phyloP scores from a whole-genome alignment of 2,113 vertebrate genomes.

The Tauraco erythrolophus region DNA sequence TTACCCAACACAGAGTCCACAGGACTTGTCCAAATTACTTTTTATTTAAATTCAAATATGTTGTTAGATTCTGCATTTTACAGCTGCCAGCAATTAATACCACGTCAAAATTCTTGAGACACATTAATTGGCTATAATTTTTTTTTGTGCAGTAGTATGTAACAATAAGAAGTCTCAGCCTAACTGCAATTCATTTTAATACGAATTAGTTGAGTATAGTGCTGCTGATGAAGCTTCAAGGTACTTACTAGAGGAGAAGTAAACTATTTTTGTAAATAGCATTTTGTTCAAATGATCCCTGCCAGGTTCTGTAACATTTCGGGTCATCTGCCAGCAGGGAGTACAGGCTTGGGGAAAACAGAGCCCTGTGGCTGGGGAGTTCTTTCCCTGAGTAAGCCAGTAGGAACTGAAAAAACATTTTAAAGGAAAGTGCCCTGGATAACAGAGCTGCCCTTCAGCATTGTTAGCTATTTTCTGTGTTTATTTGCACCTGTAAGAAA shows the following conservation, averaged over 20 bases:
- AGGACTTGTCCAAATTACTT: neutral
- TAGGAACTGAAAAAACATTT: neutral
- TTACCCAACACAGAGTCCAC: neutral
- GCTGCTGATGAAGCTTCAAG: neutral
- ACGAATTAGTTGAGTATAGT: neutral
- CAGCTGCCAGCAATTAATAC: neutral
- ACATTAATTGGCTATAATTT: neutral
- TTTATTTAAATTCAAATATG: neutral
- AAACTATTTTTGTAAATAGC: neutral
- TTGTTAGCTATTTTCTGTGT: neutral
- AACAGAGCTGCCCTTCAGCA: neutral
- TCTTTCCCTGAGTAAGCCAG: neutral
- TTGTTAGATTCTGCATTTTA: neutral
- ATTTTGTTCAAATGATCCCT: neutral
- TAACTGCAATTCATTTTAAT: neutral
- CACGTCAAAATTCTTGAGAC: rapidly evolving
- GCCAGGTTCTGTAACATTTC: neutral
- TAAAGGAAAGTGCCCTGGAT: neutral
- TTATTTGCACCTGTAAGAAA: neutral
- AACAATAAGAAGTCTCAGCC: neutral
- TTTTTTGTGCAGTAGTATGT: neutral
- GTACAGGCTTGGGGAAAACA: neutral
- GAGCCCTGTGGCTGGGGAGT: neutral
- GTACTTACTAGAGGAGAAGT: neutral
- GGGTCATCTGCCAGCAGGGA: neutral